Base-by-base conservation (phyloP, 2,888 invertebrate genomes). In the Xiphydria camelus region DNA sequence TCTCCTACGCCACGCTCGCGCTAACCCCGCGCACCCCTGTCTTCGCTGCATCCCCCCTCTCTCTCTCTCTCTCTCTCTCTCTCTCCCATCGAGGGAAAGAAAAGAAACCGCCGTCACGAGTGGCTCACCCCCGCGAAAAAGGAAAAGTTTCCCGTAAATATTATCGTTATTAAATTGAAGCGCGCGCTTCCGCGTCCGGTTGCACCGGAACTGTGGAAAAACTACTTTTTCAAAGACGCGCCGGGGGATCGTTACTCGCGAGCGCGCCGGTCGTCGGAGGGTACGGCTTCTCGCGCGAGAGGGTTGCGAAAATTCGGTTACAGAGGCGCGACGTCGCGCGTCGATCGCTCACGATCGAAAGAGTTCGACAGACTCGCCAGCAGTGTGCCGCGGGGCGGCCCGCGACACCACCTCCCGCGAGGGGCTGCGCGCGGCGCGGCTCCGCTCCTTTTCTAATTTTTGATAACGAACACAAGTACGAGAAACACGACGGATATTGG, bases 381-480 rank as follows among this genome's bases (percentile, higher is more conserved):
- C n/a, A n/a, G n/a, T n/a, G n/a, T n/a, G n/a, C n/a, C n/a, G n/a
- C n/a, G n/a, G n/a, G n/a, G n/a, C n/a, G n/a, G n/a, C n/a, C n/a
- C n/a, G n/a, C n/a, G n/a, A n/a, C n/a, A n/a, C n/a, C n/a, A n/a
- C n/a, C n/a, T n/a, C n/a, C 26, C 26, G 7, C 15, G 17, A 33
- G 33, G 33, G 18, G n/a, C 14, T n/a, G 33, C 7, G 10, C 33
- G 33, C n/a, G n/a, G 33, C 9, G n/a, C n/a, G n/a, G n/a, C n/a
- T n/a, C n/a, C n/a, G 33, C 7, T 14, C 33, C 15, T 33, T 33
- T 33, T 33, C 33, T 33, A 33, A 33, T 66, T 66, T 64, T 64
- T 65, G 66, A 68, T 70, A 70, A 72, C 67, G 70, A 70, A 68
- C 65, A 64, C 68, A 72, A 72, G 70, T 71, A 70, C 53, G 65